phyloP scores from a whole-genome alignment of 2,888 invertebrate genomes.

The Notocelia uddmanniana region DNA sequence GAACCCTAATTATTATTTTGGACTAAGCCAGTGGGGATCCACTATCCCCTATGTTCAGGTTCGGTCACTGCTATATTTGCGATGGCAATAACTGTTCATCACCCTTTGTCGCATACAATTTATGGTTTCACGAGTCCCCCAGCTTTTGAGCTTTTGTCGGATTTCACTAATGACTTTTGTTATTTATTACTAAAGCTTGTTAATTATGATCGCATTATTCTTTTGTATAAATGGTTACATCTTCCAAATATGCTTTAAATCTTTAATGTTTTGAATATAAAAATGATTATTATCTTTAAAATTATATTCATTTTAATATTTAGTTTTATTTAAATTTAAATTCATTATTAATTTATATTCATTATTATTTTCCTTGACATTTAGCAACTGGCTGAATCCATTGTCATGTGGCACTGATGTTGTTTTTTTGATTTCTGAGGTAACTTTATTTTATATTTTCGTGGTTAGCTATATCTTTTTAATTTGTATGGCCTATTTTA shows the following conservation, averaged over 20 bases:
- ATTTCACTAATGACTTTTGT: slow-evolving; percentile 32
- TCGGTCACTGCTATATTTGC: slow-evolving; percentile 16
- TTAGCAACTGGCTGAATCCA: neutral
- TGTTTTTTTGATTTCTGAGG: neutral
- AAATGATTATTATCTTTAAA: neutral
- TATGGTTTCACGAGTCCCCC: slow-evolving; percentile 8
- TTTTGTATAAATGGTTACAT: slow-evolving; percentile 7
- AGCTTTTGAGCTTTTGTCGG: slow-evolving; percentile 17
- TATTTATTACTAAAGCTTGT: slow-evolving; percentile 31
- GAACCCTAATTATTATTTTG: neutral
- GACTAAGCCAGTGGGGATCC: neutral
- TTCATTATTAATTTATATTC: too few species aligned
- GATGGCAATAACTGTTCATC: slow-evolving; percentile 28
- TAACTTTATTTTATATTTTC: too few species aligned
- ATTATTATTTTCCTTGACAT: too few species aligned
- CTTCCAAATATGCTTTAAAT: neutral
- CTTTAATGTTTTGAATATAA: neutral
- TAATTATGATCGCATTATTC: slow-evolving; percentile 27
- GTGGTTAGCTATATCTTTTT: neutral
- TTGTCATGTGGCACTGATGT: neutral
- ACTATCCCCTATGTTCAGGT: neutral
- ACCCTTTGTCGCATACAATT: slow-evolving; percentile 29
- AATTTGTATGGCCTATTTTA: neutral
- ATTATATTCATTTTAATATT: too few species aligned
- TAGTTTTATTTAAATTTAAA: too few species aligned